Evolutionary conservation across 2,113 vertebrate species (phyloP), one percentile per base, ranked within the genome.

Genomic region (Saccopteryx bilineata): DNA sequence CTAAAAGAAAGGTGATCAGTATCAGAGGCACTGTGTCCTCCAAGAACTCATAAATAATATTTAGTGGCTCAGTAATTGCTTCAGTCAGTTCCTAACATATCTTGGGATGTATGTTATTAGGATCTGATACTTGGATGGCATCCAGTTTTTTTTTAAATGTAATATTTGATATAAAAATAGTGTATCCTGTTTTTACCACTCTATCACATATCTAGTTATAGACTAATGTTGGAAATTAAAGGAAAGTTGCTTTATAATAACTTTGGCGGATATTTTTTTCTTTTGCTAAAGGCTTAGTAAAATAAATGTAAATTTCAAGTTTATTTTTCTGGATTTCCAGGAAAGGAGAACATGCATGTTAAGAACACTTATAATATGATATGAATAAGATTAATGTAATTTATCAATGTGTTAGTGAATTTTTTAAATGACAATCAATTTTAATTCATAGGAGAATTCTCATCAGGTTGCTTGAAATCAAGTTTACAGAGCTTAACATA

Each of bases 31-130:
- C 54, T 24, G 2, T 81, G 33, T 86, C 52, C 28, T 83, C 50
- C 7, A 60, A 82, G 46, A 91, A 78, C 12, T 89, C 61, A 76
- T 95, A 92, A 90, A 87, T 84, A 84, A 66, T 95, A 63, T 56
- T 94, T 90, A 72, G 60, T 81, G n/a, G 4, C 50, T 86, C 39
- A 90, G 46, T 72, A 31, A 90, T 93, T 91, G 28, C 72, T 95
- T 90, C 9, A 81, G 46, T 87, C 39, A 94, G 17, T 94, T 69
- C 54, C 48, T 86, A 85, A 95, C 66, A 15, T 91, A 65, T 21
- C 23, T 71, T 87, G 24, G 39, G 21, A 89, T 93, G 33, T 50
- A 4, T 87, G 18, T 81, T 90, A 58, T 66, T 71, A 66, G 39
- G 60, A 71, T 90, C 69, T 93, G 90, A 87, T 84, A 90, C 89